Conservation (phyloP, 1,140 invertebrate genomes). For the Harpegnathos saltator region DNA sequence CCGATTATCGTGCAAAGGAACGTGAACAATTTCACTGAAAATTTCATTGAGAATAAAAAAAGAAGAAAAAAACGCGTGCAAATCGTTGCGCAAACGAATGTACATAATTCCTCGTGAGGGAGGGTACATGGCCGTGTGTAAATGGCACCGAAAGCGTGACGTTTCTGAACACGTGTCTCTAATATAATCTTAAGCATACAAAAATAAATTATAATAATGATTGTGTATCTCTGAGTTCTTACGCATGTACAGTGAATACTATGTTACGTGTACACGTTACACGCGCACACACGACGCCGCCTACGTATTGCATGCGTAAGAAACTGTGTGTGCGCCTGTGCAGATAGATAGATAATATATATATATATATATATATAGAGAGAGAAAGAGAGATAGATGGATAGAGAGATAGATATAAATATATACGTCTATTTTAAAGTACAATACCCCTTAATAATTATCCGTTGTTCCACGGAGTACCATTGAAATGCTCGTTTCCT, state of each 20-base stretch:
- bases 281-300: constrained; percentile 49
- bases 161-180: constrained; percentile 66
- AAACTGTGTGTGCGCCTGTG: neutral
- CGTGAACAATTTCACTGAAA: no score
- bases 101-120: constrained; percentile 54
- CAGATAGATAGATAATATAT: neutral
- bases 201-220: constrained; percentile 83
- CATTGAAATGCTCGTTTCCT: constrained; percentile 71
- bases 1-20: no score
- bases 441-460: constrained; percentile 71
- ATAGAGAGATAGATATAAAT: constrained; percentile 41
- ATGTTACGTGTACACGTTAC: constrained; percentile 73
- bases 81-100: no score
- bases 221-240: constrained; percentile 78
- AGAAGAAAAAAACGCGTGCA: no score
- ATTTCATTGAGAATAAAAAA: no score
- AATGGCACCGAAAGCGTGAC: constrained; percentile 70
- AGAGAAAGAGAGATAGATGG: neutral
- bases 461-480: constrained; percentile 66
- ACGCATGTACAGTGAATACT: constrained; percentile 81
- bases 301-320: neutral
- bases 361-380: neutral
- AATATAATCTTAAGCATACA: constrained; percentile 80
- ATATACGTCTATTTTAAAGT: constrained; percentile 72
- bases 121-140: constrained; percentile 54